Conservation (phyloP, 2,888 invertebrate species). For the Therioaphis trifolii region DNA sequence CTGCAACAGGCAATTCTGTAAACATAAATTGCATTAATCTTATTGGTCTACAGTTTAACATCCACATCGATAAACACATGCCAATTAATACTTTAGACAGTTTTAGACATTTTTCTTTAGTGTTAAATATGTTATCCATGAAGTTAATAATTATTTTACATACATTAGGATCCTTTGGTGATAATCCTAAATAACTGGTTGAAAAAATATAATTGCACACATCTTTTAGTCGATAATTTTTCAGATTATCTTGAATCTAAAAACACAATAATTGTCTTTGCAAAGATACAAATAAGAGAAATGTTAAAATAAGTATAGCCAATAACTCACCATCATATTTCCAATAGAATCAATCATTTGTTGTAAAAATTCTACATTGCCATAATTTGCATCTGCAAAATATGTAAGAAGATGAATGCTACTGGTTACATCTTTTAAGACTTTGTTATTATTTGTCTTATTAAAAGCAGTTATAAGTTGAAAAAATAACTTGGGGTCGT, state of each 20-base stretch:
- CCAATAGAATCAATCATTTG: constrained; percentile 49
- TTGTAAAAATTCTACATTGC: constrained; percentile 36
- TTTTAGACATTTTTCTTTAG: constrained; percentile 43
- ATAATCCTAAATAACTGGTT: constrained; percentile 43
- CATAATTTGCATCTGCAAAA: constrained; percentile 56
- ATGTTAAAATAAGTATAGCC: neutral
- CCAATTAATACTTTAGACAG: constrained; percentile 47
- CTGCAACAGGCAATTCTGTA: constrained; percentile 31
- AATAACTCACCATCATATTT: constrained; percentile 34
- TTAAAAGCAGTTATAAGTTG: neutral
- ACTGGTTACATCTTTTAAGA: constrained; percentile 34
- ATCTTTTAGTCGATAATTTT: constrained; percentile 47
- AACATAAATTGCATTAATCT: constrained; percentile 37
- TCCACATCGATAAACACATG: constrained; percentile 56
- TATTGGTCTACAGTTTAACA: constrained; percentile 45
- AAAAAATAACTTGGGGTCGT: constrained; percentile 38
- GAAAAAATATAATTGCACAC: constrained; percentile 47
- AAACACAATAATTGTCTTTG: constrained; percentile 14
- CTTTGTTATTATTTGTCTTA: constrained; percentile 22
- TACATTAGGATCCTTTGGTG: constrained; percentile 35
- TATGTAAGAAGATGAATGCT: constrained; percentile 55
- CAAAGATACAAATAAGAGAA: neutral
- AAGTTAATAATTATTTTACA: constrained; percentile 39
- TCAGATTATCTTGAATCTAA: constrained; percentile 46
- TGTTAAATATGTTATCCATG: constrained; percentile 8